Base-by-base conservation (phyloP, 53 echinoderm and acorn worm species). In the Patiria pectinifera region DNA sequence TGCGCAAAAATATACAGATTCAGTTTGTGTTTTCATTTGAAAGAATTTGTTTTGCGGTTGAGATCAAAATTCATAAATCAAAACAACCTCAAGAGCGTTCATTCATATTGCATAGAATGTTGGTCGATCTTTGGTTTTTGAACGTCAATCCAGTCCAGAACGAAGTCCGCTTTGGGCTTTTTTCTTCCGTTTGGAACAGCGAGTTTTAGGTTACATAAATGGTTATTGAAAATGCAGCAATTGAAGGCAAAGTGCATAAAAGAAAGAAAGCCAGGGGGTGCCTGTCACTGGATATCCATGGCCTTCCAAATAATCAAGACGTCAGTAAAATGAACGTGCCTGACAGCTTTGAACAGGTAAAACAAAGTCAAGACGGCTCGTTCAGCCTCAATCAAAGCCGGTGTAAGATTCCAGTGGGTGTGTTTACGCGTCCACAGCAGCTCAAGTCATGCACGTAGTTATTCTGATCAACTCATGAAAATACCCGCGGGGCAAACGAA, bases 181-280 rank as follows among this genome's bases (percentile, higher is more conserved):
- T 74, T 74, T 74, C 19, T 74, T 2, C 23, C 24, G 24, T 16
- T 23, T 74, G 23, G 74, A 74, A 23, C 74, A 18, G 3, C 24
- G 11, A n/a, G 74, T 74, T 45, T 78, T 9, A 78, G 6, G 47
- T 78, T 78, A 78, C 79, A 78, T 11, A 78, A 78, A 78, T 78
- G 79, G 47, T 78, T 78, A 78, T 78, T 45, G 79, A 45, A 78
- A 78, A 78, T 45, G 45, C 79, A 35, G 44, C 79, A 78, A 45
- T 78, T 78, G 46, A 78, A 78, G 79, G 6, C 79, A 44, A 78
- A 12, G 74, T 70, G 74, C 53, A 53, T 53, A 74, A 18, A 74
- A 74, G 21, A n/a, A 16, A 74, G 4, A 66, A 74, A 74, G 74
- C 74, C 74, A 24, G 24, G 19, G 24, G 74, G 74, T 9, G 23